Percentiles rank a stretch among this genome's conserved stretches.
These are phyloP conservation scores for Cataglyphis livida DNA, from an alignment of 2,888 invertebrate species.

Conservation along the genomic window DNA sequence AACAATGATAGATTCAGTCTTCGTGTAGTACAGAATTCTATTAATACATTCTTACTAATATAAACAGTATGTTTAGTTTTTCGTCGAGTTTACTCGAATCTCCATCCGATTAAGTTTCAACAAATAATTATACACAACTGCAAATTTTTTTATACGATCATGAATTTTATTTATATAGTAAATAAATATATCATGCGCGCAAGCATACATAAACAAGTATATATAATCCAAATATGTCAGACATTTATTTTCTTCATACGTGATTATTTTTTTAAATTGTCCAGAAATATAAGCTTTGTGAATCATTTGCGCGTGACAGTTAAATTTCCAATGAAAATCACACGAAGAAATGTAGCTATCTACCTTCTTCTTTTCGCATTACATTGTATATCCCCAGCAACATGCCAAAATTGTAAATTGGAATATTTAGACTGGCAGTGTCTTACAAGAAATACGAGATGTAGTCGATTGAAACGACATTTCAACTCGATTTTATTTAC, in stretches of 20 bases:
- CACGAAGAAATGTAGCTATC: neutral
- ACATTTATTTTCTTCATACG: neutral
- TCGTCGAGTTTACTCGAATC: conserved; percentile 7
- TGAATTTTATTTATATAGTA: conserved; percentile 16
- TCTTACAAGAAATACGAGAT: conserved; percentile 23
- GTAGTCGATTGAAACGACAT: conserved; percentile 17
- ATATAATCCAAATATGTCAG: neutral
- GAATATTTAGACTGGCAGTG: conserved; percentile 54
- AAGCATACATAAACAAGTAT: neutral
- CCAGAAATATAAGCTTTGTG: neutral
- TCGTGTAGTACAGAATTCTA: neutral
- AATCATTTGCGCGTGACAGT: conserved; percentile 2
- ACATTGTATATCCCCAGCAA: neutral
- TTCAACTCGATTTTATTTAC: conserved; percentile 32
- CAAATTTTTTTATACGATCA: neutral
- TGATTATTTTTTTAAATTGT: conserved; percentile 12
- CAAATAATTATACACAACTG: neutral
- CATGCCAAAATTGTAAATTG: conserved; percentile 6
- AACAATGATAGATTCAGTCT: conserved; percentile 46
- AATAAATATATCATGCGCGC: neutral
- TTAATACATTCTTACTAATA: conserved; percentile 46
- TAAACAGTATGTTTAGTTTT: conserved; percentile 14
- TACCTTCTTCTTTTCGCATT: conserved; percentile 16
- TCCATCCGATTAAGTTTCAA: neutral
- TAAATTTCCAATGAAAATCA: conserved; percentile 26